Evolutionary conservation across 2,113 vertebrate species (phyloP).

Genomic region (Stigmatopora nigra): DNA sequence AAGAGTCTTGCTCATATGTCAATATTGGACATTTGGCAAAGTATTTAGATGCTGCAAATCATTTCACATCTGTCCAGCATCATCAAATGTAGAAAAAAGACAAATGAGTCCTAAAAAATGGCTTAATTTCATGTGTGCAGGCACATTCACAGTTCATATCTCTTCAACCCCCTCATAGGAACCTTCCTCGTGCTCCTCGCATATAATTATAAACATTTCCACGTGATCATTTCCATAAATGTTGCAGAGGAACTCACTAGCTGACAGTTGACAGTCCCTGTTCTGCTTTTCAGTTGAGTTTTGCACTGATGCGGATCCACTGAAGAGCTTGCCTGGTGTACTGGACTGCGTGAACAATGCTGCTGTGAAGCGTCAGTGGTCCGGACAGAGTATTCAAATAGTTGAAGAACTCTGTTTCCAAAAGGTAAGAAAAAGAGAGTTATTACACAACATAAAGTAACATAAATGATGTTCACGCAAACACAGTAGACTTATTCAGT

Average conservation of each 20-base stretch:
- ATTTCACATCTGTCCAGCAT: conserved; percentile 11
- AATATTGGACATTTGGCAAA: conserved; percentile 45
- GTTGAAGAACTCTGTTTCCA: conserved; percentile 87
- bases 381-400: conserved; percentile 94
- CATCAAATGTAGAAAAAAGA: conserved; percentile 18
- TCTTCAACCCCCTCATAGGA: conserved; percentile 1
- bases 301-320: conserved; percentile 89
- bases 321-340: conserved; percentile 95
- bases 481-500: neutral
- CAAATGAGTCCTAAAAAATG: neutral
- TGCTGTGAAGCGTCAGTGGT: conserved; percentile 93
- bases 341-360: conserved; percentile 89
- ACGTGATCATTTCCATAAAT: neutral
- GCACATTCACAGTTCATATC: conserved; percentile 8
- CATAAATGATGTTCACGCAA: neutral
- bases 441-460: neutral
- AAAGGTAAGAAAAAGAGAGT: conserved; percentile 22
- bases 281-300: conserved; percentile 69
- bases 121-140: conserved; percentile 2
- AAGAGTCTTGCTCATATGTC: conserved; percentile 8
- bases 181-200: neutral
- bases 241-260: neutral
- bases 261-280: neutral
- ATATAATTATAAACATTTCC: neutral
- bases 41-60: conserved; percentile 18